Evolutionary conservation across 2,113 vertebrate species (phyloP).

Genomic region (Hippotragus niger): DNA sequence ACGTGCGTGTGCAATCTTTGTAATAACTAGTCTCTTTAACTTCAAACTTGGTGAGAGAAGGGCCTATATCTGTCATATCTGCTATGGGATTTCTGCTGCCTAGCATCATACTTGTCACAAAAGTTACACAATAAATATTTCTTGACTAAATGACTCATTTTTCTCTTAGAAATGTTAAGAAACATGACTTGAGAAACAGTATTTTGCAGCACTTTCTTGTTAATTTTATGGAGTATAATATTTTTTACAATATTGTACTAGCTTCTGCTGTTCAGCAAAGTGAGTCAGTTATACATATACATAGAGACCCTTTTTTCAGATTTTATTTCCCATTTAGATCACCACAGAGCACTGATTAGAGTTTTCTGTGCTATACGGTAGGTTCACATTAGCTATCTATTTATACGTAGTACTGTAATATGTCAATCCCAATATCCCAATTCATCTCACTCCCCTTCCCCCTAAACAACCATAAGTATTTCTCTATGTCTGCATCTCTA

Average conservation of each 20-base stretch:
- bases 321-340: not conserved
- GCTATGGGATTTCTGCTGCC: not conserved
- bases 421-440: not conserved
- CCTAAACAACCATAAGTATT: not conserved
- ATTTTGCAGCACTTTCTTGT: not conserved
- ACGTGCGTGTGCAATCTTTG: not conserved
- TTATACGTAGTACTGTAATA: not conserved
- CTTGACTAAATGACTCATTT: not conserved
- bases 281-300: not conserved
- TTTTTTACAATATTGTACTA: not conserved
- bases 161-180: constrained; percentile 17
- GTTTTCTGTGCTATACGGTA: not conserved
- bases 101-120: not conserved
- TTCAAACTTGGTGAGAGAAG: not conserved
- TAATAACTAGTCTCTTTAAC: not conserved
- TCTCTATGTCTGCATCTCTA: not conserved
- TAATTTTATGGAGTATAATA: not conserved
- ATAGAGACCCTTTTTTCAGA: not conserved
- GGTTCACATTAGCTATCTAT: not conserved
- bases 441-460: not conserved
- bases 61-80: not conserved
- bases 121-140: not conserved
- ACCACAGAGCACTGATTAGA: not conserved
- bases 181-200: not conserved
- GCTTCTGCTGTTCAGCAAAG: not conserved